Conservation (phyloP, 2,113 vertebrate genomes). For the Solea senegalensis region DNA sequence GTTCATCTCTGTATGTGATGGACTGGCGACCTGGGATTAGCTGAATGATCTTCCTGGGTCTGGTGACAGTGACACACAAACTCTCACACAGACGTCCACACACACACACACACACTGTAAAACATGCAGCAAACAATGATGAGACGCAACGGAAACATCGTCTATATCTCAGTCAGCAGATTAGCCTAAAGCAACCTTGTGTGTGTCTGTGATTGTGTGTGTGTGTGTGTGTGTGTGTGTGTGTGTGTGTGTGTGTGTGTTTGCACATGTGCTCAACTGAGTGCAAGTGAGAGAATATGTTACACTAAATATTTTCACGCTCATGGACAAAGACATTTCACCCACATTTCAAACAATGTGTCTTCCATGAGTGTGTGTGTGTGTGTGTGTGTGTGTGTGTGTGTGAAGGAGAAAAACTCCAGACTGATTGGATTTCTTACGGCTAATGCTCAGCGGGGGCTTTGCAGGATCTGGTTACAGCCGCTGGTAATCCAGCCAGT, state of each 20-base stretch:
- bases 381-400: constrained; percentile 22
- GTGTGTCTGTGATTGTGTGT: too few relatives aligned
- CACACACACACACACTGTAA: too few relatives aligned
- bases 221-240: constrained; percentile 7
- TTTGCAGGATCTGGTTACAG: constrained; percentile 77
- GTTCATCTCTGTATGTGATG: too few relatives aligned
- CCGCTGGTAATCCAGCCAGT: constrained; percentile 75
- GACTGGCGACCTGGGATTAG: too few relatives aligned
- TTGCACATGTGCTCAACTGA: constrained; percentile 8
- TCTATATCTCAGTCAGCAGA: background rate
- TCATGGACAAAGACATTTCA: constrained; percentile 21
- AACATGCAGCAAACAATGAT: background rate
- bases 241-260: constrained; percentile 4
- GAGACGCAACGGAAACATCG: background rate
- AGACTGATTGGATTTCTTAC: constrained; percentile 78
- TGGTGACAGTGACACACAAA: too few relatives aligned
- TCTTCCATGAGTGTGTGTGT: constrained; percentile 41
- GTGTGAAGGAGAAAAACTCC: constrained; percentile 65
- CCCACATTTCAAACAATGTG: constrained; percentile 48
- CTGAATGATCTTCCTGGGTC: too few relatives aligned
- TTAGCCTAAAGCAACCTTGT: constrained; percentile 21
- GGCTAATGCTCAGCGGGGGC: constrained; percentile 71
- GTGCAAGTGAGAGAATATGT: constrained; percentile 43
- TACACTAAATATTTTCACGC: constrained; percentile 19
- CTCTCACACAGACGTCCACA: too few relatives aligned